Base-by-base conservation (phyloP, 2,113 vertebrate species). In the Lontra canadensis region DNA sequence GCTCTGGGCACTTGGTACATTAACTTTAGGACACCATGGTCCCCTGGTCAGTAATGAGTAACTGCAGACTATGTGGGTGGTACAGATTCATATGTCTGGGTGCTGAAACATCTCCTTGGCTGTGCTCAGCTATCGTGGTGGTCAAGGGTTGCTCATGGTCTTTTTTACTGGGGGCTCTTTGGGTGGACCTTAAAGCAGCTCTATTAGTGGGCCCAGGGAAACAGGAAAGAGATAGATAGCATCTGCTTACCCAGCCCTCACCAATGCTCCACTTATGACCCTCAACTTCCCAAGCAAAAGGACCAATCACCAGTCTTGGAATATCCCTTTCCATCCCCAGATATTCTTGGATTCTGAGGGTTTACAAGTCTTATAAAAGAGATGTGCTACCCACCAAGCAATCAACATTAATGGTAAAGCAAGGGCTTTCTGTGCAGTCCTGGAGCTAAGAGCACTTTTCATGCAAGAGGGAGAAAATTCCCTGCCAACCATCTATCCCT, bases 71-170 rank as follows among this genome's bases (percentile, higher is more conserved):
- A 15, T 49, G 23, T 21, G 42, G 14, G 17, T 61, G 55, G 42
- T 29, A 49, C n/a, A n/a, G 59, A 26, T 39, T 15, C 0, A 0
- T 0, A 10, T 3, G 3, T 31, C 65, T 65, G 25, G 3, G 23
- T 29, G 11, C 36, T 47, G 65, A 71, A 20, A 11, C 6, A 6
- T 21, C 73, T 78, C 15, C 34, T 31, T 4, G 39, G 42, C 21
- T 57, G 21, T 52, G 36, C 61, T 82, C 34, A 86, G 34, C 59
- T 86, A 2, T 88, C 21, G 1, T 0, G 7, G 15, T 79, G 31
- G 65, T 20, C 21, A 63, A 13, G 21, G 36, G 20, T 6, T 39
- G 36, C 7, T 85, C 13, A 1, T 17, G 42, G 26, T 26, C 39
- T 69, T 85, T 23, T 71, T 49, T 36, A 36, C 1, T 52, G 36